phyloP scores from a whole-genome alignment of 2,888 invertebrate species.

The Arrhopalites spinosus region DNA sequence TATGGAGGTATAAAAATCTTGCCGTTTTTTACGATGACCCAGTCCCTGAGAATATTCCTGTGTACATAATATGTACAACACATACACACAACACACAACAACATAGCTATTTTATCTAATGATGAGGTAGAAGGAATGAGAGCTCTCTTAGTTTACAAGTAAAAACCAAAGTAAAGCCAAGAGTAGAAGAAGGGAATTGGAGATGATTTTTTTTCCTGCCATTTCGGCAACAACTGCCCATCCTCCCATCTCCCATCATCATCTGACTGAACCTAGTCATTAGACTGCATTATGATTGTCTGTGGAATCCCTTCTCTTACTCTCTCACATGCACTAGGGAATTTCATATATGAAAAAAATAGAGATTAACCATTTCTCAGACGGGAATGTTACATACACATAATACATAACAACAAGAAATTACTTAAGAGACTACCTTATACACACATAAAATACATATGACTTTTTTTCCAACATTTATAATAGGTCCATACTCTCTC shows the following conservation, averaged over 20 bases:
- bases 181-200: constrained; percentile 2
- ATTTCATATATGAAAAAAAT: background rate
- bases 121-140: background rate
- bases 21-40: no score
- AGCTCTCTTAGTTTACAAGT: no score
- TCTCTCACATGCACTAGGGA: background rate
- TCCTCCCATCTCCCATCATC: background rate
- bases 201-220: constrained; percentile 22
- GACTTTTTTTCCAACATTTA: background rate
- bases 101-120: background rate
- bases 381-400: no score
- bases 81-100: background rate
- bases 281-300: constrained; percentile 18
- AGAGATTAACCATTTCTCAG: no score
- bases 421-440: no score
- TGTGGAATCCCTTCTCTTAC: constrained; percentile 4
- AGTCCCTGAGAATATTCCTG: no score
- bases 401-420: no score
- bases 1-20: no score
- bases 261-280: constrained; percentile 20
- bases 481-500: background rate
- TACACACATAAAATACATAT: no score
- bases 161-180: no score
- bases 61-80: background rate
- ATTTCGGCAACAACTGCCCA: constrained; percentile 1